Percentiles rank a stretch among this genome's conserved stretches.
phyloP scores from a whole-genome alignment of 2,113 vertebrate genomes.

The Rafetus swinhoei region DNA sequence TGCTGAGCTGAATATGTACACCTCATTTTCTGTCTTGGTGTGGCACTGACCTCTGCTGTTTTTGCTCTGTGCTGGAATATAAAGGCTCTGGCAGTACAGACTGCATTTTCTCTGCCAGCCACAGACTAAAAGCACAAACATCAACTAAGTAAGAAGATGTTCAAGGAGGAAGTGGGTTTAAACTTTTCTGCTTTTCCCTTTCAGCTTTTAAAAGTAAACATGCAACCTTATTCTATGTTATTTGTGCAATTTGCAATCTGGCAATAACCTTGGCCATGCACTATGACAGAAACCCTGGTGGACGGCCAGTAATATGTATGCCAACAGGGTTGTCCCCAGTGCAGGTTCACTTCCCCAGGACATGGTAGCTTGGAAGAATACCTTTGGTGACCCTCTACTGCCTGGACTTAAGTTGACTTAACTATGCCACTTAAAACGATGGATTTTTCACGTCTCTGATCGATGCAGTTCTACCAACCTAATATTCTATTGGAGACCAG shows the following conservation, averaged over 20 bases:
- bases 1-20: slow-evolving; percentile 32
- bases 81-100: not conserved
- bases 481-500: not conserved
- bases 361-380: not conserved
- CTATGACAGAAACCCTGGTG: not conserved
- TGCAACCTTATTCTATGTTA: not conserved
- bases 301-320: fast-evolving
- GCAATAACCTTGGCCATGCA: not conserved
- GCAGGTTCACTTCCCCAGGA: not conserved
- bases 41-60: not conserved
- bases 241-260: not conserved
- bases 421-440: not conserved
- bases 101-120: not conserved
- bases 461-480: not conserved
- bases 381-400: not conserved
- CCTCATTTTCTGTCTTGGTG: not conserved
- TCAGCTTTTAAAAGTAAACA: not conserved
- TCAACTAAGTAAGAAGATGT: not conserved
- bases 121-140: not conserved
- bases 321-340: not conserved
- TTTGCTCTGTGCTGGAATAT: not conserved
- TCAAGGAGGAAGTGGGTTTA: not conserved
- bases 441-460: not conserved
- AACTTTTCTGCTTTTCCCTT: not conserved
- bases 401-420: not conserved